phyloP scores from a whole-genome alignment of 2,888 invertebrate species.

The Callimorpha dominula region DNA sequence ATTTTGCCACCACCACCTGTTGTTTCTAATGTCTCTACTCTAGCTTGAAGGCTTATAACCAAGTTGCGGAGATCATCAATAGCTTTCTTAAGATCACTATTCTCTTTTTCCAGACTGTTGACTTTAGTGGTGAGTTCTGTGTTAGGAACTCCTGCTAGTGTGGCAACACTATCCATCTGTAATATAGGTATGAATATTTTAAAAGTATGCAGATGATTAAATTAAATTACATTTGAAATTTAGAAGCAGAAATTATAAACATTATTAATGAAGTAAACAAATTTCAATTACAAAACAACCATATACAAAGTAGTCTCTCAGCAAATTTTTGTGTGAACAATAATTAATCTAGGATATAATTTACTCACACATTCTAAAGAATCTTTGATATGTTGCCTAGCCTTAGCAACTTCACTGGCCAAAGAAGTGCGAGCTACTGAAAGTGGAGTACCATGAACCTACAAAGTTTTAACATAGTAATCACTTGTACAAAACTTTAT shows the following conservation, averaged over 20 bases:
- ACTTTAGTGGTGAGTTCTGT: constrained; percentile 86
- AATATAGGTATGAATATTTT: constrained; percentile 48
- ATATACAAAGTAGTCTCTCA: background rate
- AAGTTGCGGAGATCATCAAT: constrained; percentile 80
- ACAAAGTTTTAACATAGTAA: constrained; percentile 59
- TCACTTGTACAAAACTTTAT: constrained; percentile 11
- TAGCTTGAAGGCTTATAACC: constrained; percentile 79
- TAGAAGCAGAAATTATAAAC: background rate
- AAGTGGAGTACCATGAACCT: constrained; percentile 72
- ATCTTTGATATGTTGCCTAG: constrained; percentile 93
- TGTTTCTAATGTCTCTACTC: constrained; percentile 77
- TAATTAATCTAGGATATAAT: constrained; percentile 46
- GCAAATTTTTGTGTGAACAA: constrained; percentile 51
- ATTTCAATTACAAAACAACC: constrained; percentile 21
- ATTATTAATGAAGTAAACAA: constrained; percentile 5
- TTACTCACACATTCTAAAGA: constrained; percentile 90
- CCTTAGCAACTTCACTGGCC: constrained; percentile 95
- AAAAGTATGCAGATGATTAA: background rate
- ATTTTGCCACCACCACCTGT: constrained; percentile 56
- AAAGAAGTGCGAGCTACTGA: constrained; percentile 87
- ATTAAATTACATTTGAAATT: background rate
- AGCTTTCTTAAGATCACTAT: constrained; percentile 81
- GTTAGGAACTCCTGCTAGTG: constrained; percentile 84
- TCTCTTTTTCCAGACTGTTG: constrained; percentile 87
- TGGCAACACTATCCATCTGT: constrained; percentile 89